Evolutionary conservation across 2,888 invertebrate species (phyloP).

Genomic region (Leptopterna dolabrata): DNA sequence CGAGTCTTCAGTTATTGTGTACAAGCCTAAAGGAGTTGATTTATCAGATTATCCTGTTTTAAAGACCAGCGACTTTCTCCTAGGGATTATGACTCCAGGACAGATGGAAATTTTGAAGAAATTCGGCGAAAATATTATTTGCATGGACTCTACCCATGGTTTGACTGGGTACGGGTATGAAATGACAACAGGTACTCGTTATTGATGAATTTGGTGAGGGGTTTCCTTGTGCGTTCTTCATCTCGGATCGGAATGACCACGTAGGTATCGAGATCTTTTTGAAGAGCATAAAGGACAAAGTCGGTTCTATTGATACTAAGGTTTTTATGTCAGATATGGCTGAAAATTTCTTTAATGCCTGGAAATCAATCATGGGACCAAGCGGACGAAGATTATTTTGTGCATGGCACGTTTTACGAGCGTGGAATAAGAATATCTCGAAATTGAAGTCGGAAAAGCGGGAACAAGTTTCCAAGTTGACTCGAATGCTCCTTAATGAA

Average conservation of each 20-base stretch:
- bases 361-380: constrained; percentile 57
- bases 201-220: constrained; percentile 62
- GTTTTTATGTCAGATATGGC: constrained; percentile 54
- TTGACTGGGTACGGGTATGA: constrained; percentile 61
- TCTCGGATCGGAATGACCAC: constrained; percentile 44
- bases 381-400: constrained; percentile 59
- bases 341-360: no score
- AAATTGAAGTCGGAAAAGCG: neutral
- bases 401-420: constrained; percentile 59
- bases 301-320: constrained; percentile 56
- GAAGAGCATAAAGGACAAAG: neutral
- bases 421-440: constrained; percentile 1
- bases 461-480: neutral
- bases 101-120: constrained; percentile 62
- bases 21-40: neutral
- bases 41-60: neutral
- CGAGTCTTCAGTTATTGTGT: neutral
- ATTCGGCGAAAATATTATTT: constrained; percentile 61
- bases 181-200: constrained; percentile 59
- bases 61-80: constrained; percentile 62
- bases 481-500: neutral
- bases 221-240: constrained; percentile 61
- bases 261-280: constrained; percentile 23
- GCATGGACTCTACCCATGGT: constrained; percentile 63
- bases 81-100: constrained; percentile 63